Conservation (phyloP, 2,888 invertebrate genomes). For the Macrophya alboannulata region DNA sequence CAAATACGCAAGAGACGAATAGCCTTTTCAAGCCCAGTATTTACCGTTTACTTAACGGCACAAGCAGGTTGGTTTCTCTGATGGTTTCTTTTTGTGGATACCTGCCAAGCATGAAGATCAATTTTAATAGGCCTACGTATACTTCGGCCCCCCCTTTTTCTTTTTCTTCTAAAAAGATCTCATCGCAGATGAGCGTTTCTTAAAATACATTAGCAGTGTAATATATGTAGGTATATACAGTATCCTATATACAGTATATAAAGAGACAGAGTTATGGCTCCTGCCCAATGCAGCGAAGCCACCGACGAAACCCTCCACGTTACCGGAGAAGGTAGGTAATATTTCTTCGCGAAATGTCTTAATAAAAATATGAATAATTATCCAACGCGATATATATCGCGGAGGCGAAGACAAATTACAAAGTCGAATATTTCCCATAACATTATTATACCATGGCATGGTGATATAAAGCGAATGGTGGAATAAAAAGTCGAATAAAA, state of each 20-base stretch:
- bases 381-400: constrained; percentile 28
- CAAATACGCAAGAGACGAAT: constrained; percentile 54
- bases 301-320: constrained; percentile 5
- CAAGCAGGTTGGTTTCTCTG: constrained; percentile 33
- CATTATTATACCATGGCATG: not conserved
- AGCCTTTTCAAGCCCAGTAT: constrained; percentile 51
- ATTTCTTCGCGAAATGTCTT: constrained; percentile 49
- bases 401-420: constrained; percentile 35
- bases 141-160: not conserved
- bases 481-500: not conserved
- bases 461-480: not conserved
- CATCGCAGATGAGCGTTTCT: constrained; percentile 6
- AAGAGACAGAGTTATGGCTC: constrained; percentile 12
- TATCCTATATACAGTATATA: not conserved
- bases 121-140: constrained; percentile 4
- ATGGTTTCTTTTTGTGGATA: constrained; percentile 21
- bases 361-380: constrained; percentile 52
- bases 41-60: constrained; percentile 53
- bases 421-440: constrained; percentile 33
- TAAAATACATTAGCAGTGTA: constrained; percentile 15
- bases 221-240: not conserved
- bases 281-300: constrained; percentile 28
- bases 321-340: constrained; percentile 14
- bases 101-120: constrained; percentile 32
- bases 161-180: not conserved